Conservation (phyloP, 2,797 vertebrate genomes). For the Takifugu rubripes region DNA sequence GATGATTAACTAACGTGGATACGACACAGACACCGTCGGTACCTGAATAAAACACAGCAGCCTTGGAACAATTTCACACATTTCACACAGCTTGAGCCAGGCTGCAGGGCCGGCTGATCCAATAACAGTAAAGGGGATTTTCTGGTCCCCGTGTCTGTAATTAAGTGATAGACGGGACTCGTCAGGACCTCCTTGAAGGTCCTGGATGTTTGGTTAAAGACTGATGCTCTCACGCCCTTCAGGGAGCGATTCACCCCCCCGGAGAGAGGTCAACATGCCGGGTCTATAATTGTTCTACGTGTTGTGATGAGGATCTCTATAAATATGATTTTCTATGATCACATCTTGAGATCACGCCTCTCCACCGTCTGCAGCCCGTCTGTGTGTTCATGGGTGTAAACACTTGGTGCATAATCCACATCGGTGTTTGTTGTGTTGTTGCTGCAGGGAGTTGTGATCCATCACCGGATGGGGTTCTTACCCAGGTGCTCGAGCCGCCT, state of each 20-base stretch:
- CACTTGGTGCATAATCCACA: constrained; percentile 30
- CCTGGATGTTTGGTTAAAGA: too few species aligned
- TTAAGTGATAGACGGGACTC: constrained; percentile 36
- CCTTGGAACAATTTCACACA: constrained; percentile 1
- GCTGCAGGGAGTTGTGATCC: constrained; percentile 57
- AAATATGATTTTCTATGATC: background rate
- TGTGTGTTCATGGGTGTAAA: constrained; percentile 51
- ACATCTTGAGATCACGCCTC: background rate
- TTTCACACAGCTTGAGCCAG: background rate
- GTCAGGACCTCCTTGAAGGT: constrained; percentile 17
- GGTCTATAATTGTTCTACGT: too few species aligned
- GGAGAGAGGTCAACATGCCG: too few species aligned
- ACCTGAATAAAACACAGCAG: constrained; percentile 19
- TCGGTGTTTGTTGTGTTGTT: constrained; percentile 52
- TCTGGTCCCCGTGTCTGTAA: constrained; percentile 31
- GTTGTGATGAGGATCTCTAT: too few species aligned
- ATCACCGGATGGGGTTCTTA: constrained; percentile 53
- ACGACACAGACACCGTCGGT: constrained; percentile 26
- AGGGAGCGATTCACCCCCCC: too few species aligned
- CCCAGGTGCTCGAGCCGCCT: constrained; percentile 49
- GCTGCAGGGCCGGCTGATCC: too few species aligned
- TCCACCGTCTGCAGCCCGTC: constrained; percentile 18
- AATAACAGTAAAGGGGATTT: too few species aligned
- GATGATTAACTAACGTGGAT: constrained; percentile 33
- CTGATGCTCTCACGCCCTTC: too few species aligned